Percentiles rank a stretch among this genome's conserved stretches.
Evolutionary conservation across 2,113 vertebrate species (phyloP).

Genomic region (Microtus ochrogaster): DNA sequence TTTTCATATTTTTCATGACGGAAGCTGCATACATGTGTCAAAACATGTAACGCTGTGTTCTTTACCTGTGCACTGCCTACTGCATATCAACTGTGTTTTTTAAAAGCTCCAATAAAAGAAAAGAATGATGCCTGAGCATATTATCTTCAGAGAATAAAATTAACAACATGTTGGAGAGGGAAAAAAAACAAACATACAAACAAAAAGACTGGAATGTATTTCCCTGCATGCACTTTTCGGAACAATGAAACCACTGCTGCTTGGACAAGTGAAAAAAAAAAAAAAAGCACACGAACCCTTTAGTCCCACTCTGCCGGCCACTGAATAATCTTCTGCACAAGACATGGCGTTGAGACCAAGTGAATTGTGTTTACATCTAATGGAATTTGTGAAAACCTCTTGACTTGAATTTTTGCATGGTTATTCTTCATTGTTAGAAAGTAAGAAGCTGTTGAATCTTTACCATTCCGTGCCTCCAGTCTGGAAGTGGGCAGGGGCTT

Average conservation of each 20-base stretch:
- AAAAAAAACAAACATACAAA: neutral
- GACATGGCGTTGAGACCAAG: slow-evolving; percentile 13
- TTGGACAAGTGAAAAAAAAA: neutral
- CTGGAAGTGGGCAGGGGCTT: neutral
- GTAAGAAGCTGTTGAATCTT: neutral
- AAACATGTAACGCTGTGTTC: neutral
- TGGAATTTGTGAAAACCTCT: neutral
- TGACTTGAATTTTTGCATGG: neutral
- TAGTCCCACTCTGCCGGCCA: neutral
- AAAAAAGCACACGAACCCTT: neutral
- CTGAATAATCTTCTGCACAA: neutral
- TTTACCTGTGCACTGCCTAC: neutral
- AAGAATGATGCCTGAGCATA: neutral
- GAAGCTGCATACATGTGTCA: neutral
- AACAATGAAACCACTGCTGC: neutral
- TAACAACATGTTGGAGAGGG: neutral
- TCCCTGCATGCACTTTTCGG: neutral
- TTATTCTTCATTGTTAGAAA: slow-evolving; percentile 30
- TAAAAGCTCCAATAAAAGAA: neutral
- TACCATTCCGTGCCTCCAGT: neutral
- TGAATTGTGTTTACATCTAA: slow-evolving; percentile 35
- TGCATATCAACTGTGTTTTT: neutral
- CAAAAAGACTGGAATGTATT: neutral
- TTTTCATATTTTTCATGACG: neutral
- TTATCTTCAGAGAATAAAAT: slow-evolving; percentile 39